Evolutionary conservation across 2,888 invertebrate genomes (phyloP), one percentile per base, ranked within the genome.

Genomic region (Laspeyria flexula): DNA sequence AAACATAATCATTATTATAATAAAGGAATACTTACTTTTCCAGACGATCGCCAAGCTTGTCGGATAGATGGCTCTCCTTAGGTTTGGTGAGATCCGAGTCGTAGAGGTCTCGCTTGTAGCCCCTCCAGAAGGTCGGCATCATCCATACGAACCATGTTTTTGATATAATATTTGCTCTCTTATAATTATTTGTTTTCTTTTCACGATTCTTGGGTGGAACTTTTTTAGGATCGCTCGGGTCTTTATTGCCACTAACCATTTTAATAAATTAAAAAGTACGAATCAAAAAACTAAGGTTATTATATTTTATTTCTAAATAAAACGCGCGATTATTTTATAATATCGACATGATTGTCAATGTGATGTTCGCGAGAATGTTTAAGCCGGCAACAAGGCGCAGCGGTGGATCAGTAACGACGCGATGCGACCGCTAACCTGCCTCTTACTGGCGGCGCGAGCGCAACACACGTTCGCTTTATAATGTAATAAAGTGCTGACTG

Each of bases 81-180:
- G 96, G 95, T 73, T 94, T 92, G 25, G 95, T 95, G 57, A 97
- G 91, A 84, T 97, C 96, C 33, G 94, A 84, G 49, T 95, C 92
- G 73, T 94, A 94, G 25, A 97, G 89, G 65, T 94, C 94, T 67
- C 93, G 88, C 75, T 92, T 93, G 72, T 88, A 91, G n/a, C 95
- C 95, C 61, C 94, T 92, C 84, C 93, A 91, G 75, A 93, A 93
- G 0, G 92, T 92, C 23, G 93, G 93, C 88, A 93, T 88, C 90
- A 92, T 92, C 93, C 93, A 93, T 62, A 86, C 59, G 73, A 93
- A 93, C 91, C 92, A 91, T 85, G 86, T 67, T 68, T 84, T 85
- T 7, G 92, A 87, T 18, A 93, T 53, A 45, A 83, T 52, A 62
- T 90, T 92, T 3, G 92, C 92, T 56, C 92, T 78, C 51, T 77